These are phyloP conservation scores for Philaethria dido DNA, from an alignment of 2,888 invertebrate species.

Conservation along the genomic window DNA sequence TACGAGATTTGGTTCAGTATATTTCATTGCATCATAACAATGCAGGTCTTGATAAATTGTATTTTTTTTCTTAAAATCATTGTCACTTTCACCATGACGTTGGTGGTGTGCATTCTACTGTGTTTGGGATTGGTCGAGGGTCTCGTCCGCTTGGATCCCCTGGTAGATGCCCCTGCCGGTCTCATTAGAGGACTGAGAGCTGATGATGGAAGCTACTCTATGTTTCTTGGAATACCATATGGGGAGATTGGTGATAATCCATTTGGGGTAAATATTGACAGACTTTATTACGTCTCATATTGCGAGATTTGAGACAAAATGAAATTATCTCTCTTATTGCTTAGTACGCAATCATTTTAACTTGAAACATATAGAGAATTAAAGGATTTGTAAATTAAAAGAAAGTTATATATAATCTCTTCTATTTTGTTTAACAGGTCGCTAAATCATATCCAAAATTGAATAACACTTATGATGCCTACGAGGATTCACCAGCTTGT, in stretches of 20 bases:
- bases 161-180: slow-evolving; percentile 59
- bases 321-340: too few relatives aligned
- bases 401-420: not conserved
- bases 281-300: not conserved
- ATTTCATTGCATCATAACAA: not conserved
- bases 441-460: slow-evolving; percentile 55
- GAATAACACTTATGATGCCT: slow-evolving; percentile 57
- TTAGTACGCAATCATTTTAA: too few relatives aligned
- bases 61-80: not conserved
- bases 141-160: slow-evolving; percentile 51
- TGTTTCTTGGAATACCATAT: slow-evolving; percentile 66
- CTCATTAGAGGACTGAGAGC: slow-evolving; percentile 57
- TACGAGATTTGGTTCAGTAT: not conserved
- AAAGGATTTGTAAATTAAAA: too few relatives aligned
- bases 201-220: slow-evolving; percentile 56
- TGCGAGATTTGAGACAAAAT: too few relatives aligned
- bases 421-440: slow-evolving; percentile 46
- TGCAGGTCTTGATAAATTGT: not conserved
- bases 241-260: slow-evolving; percentile 58
- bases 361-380: too few relatives aligned
- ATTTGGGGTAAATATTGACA: slow-evolving; percentile 59
- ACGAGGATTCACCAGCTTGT: slow-evolving; percentile 59
- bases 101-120: slow-evolving; percentile 40
- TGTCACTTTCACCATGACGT: not conserved
- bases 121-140: slow-evolving; percentile 2